Percentiles rank a stretch among this genome's conserved stretches.
Conservation (phyloP, 2,888 invertebrate genomes). For the Aquatica leii region DNA sequence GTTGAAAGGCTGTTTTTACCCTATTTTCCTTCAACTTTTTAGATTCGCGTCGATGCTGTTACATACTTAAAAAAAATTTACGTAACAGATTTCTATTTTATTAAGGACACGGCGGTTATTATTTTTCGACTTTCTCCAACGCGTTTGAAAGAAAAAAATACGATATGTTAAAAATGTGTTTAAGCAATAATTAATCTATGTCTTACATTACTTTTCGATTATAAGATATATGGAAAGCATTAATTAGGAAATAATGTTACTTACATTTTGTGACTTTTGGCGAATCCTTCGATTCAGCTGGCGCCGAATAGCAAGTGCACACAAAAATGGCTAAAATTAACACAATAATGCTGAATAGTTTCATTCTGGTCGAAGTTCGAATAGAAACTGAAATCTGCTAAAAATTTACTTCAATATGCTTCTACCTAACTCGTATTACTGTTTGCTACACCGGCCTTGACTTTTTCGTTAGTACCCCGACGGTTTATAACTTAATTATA, state of each 20-base stretch:
- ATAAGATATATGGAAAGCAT: too few species aligned
- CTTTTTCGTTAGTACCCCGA: constrained; percentile 25
- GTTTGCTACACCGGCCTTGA: constrained; percentile 35
- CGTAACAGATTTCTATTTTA: too few species aligned
- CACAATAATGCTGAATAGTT: constrained; percentile 30
- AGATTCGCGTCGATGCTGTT: too few species aligned
- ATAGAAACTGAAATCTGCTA: constrained; percentile 23
- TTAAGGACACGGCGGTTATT: background rate
- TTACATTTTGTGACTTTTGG: constrained; percentile 37
- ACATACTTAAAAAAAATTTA: too few species aligned
- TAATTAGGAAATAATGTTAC: constrained; percentile 20
- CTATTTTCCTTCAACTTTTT: too few species aligned
- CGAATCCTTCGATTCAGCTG: constrained; percentile 29
- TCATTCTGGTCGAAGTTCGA: constrained; percentile 26
- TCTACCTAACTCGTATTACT: constrained; percentile 34
- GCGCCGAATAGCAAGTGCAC: constrained; percentile 22
- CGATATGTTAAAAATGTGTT: too few species aligned
- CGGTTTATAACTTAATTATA: constrained; percentile 11
- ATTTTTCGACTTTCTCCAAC: background rate
- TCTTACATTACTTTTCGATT: too few species aligned
- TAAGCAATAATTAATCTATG: too few species aligned
- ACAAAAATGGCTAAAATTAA: constrained; percentile 27
- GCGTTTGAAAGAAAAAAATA: too few species aligned
- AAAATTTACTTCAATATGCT: constrained; percentile 17
- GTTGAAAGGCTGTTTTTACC: too few species aligned